Base-by-base conservation (phyloP, 2,113 vertebrate species). In the Opisthocomus hoazin region DNA sequence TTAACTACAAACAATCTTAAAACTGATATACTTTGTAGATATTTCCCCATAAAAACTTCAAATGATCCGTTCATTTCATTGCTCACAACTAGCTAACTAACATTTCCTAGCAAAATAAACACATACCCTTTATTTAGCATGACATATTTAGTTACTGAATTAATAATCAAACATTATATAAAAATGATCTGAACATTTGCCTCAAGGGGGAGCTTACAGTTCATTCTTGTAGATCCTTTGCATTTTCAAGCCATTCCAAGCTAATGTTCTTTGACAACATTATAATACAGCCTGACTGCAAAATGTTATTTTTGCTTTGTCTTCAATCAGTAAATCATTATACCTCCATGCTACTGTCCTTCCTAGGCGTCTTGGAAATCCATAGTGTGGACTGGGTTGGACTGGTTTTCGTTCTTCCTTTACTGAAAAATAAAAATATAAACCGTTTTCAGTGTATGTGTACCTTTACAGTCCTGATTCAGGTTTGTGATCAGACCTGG, bases 341-440 rank as follows among this genome's bases (percentile, higher is more conserved):
- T 90, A 99, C 98, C 93, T 99, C 99, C 98, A 99, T 99, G 96
- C 97, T 98, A 82, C 96, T 98, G 94, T 99, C 98, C 45, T 98
- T 97, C 96, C 99, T 99, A 66, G 98, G 97, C 9, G 97, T 97
- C 95, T 98, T 98, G 90, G 99, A 99, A 97, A 99, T 99, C 99
- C 99, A 99, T 56, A 99, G 95, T 36, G 98, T 99, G 36, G 99
- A 98, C 84, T 98, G 99, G 94, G 98, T 97, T 37, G 98, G 91
- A 50, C 98, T 98, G 12, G 98, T 99, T 98, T 99, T 99, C 90
- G 98, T 98, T 97, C 97, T 98, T 92, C 98, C 98, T 97, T 98
- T 98, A 96, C 99, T 99, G 97, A 41, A 94, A 94, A 90, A 98
- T 58, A 97, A 86, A 96, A 96, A 93, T 41, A 97, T 12, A 94